phyloP scores from a whole-genome alignment of 64 coral and sea anemone species.

The Anthopleura sola region DNA sequence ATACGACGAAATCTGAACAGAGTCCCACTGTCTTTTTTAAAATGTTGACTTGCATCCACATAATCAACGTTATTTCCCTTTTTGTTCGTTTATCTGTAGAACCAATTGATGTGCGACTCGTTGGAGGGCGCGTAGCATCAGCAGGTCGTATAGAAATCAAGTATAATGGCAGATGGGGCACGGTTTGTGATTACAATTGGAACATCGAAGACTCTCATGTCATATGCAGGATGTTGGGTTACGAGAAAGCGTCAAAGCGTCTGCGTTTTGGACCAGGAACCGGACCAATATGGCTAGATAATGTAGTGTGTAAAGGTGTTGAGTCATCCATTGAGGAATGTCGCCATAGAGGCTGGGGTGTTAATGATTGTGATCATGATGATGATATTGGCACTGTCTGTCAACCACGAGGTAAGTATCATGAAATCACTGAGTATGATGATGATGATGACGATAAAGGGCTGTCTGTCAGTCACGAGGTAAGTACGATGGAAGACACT shows the following conservation, averaged over 20 bases:
- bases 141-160: neutral
- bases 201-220: neutral
- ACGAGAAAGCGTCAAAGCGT: neutral
- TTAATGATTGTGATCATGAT: neutral
- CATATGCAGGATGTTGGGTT: neutral
- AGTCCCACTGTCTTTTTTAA: no score
- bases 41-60: no score
- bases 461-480: neutral
- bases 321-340: neutral
- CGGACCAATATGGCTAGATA: neutral
- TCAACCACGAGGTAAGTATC: neutral
- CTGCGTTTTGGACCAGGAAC: neutral
- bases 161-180: neutral
- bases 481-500: neutral
- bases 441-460: neutral
- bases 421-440: neutral
- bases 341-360: neutral
- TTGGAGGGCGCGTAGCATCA: neutral
- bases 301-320: neutral
- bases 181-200: neutral
- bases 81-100: neutral
- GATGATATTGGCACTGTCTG: neutral
- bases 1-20: no score
- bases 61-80: neutral
- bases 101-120: neutral